Evolutionary conservation across 1,140 invertebrate genomes (phyloP), one percentile per base, ranked within the genome.

Genomic region (Leptinotarsa defecta): DNA sequence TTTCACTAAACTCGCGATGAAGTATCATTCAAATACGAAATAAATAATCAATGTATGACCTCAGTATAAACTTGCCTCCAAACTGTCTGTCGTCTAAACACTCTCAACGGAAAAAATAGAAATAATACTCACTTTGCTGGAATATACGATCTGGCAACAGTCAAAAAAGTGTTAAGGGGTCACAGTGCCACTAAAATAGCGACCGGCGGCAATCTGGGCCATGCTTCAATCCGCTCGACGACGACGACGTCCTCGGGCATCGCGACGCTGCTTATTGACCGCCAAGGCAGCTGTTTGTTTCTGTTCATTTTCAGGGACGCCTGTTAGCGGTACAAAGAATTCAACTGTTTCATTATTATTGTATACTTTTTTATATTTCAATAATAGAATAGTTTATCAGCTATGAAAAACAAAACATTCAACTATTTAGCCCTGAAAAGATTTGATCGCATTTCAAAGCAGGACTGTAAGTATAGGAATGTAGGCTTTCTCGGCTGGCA

Each of bases 131-230:
- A 57, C 52, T 57, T 57, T 19, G 52, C 52, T 4, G 4, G 52
- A 57, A 57, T 57, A 57, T 57, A 57, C 48, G 20, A 68, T 75
- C 61, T 64, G 68, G 73, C 68, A 70, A 48, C 68, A 27, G 17
- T 13, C 19, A 48, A 22, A 70, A 70, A 19, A 52, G n/a, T 20
- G 61, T 48, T 48, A 34, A 63, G 43, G 69, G 74, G 68, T 75
- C 69, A 57, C 48, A 70, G 67, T 75, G 75, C 71, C 71, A 76
- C 65, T 68, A 76, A 76, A 76, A 76, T 76, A 76, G 75, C 75
- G 75, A 49, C 24, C 57, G 43, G 34, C 24, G 43, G 43, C 24
- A 48, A 52, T 74, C 73, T 67, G 64, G 64, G 64, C 64, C 64
- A 22, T 67, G 64, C 63, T 15, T 73, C 67, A 64, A 73, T 70